Conservation (phyloP, 2,113 vertebrate genomes). For the Octodon degus region DNA sequence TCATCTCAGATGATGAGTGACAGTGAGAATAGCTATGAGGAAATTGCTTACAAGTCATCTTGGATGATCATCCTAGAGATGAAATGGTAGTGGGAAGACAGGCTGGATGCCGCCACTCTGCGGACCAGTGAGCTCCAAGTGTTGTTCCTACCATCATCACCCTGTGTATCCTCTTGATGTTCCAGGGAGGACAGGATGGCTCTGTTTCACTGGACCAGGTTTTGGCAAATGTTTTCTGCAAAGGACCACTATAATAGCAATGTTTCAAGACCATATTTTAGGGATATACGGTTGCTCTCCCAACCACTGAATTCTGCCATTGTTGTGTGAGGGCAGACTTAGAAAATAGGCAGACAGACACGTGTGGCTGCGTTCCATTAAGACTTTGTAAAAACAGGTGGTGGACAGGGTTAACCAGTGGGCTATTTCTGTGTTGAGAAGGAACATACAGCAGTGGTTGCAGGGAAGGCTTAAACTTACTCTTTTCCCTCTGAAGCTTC, state of each 20-base stretch:
- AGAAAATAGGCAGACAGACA: not conserved
- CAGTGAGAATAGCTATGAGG: not conserved
- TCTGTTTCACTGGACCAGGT: not conserved
- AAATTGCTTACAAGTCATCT: not conserved
- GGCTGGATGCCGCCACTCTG: not conserved
- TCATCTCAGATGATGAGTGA: not conserved
- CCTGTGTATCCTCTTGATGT: not conserved
- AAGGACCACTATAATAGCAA: not conserved
- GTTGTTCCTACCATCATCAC: not conserved
- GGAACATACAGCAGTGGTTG: not conserved
- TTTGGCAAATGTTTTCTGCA: not conserved
- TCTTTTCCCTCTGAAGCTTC: not conserved
- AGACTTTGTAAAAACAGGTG: not conserved
- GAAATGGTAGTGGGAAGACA: not conserved
- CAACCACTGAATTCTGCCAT: not conserved
- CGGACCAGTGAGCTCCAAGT: not conserved
- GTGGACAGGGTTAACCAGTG: not conserved
- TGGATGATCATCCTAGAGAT: not conserved
- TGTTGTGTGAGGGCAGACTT: not conserved
- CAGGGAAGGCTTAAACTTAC: not conserved
- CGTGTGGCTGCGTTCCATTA: not conserved
- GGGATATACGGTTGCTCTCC: not conserved
- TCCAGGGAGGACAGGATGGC: not conserved
- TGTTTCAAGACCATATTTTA: not conserved
- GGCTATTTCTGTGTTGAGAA: not conserved